Evolutionary conservation across 2,113 vertebrate species (phyloP).

Genomic region (Passerina amoena): DNA sequence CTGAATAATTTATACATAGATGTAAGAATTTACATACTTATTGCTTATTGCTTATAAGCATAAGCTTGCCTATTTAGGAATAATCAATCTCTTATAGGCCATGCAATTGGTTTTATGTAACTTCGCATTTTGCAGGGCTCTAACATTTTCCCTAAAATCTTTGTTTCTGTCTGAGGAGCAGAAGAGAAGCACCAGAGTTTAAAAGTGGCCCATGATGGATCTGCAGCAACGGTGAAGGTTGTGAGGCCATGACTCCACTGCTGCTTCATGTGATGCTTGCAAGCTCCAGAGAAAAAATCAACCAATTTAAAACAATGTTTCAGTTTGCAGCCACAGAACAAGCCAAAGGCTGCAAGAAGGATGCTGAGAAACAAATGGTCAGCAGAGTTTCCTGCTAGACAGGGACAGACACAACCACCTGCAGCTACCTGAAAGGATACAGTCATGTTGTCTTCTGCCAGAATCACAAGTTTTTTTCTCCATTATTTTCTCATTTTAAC

Average conservation of each 20-base stretch:
- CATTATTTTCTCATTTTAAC: background rate
- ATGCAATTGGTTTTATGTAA: background rate
- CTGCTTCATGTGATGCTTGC: background rate
- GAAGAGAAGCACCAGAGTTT: background rate
- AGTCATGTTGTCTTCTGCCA: fast-evolving
- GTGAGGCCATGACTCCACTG: background rate
- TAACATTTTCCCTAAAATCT: constrained; percentile 22
- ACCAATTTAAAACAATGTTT: fast-evolving
- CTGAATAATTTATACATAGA: background rate
- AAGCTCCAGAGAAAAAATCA: background rate
- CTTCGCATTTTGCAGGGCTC: background rate
- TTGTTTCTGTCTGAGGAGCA: constrained; percentile 34
- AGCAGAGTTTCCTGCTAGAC: background rate
- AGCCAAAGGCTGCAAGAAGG: background rate
- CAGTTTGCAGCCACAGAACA: background rate
- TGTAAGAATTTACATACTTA: background rate
- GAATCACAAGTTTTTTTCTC: background rate
- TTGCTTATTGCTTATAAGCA: background rate
- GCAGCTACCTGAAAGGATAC: background rate
- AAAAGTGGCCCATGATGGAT: background rate
- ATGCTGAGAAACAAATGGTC: background rate
- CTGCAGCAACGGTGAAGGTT: background rate
- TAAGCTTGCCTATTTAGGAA: background rate
- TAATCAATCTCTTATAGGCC: background rate
- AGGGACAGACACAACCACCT: background rate